phyloP scores from a whole-genome alignment of 1,140 invertebrate genomes.

The Temnothorax nylanderi region DNA sequence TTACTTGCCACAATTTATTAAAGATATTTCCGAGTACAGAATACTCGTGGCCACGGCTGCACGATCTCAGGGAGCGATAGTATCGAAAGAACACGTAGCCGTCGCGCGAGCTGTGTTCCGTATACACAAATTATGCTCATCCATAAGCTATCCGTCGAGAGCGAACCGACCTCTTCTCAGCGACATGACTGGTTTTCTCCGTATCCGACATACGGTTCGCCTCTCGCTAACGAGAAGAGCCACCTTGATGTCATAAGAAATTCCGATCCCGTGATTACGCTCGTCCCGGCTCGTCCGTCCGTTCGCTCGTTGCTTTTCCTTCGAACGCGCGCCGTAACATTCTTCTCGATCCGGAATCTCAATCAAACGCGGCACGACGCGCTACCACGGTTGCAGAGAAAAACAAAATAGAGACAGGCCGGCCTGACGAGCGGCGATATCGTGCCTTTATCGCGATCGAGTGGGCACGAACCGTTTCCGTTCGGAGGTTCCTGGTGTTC shows the following conservation, averaged over 20 bases:
- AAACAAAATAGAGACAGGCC: conserved; percentile 47
- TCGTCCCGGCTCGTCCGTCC: conserved; percentile 10
- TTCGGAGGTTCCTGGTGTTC: conserved; percentile 37
- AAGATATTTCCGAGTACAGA: not conserved
- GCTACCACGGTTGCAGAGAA: conserved; percentile 33
- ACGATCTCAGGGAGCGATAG: conserved; percentile 20
- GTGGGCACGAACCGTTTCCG: conserved; percentile 51
- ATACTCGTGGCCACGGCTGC: not conserved
- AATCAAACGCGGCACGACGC: conserved; percentile 58
- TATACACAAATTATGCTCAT: conserved; percentile 46
- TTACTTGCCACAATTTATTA: conserved; percentile 4
- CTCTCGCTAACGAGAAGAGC: conserved; percentile 52
- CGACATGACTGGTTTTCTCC: conserved; percentile 25
- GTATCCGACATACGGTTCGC: conserved; percentile 24
- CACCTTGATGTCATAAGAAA: conserved; percentile 48
- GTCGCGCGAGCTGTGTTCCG: not conserved
- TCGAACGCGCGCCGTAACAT: conserved; percentile 34
- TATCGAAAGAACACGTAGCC: conserved; percentile 12
- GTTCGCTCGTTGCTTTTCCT: conserved; percentile 41
- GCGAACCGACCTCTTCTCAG: not conserved
- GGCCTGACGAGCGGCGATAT: conserved; percentile 8
- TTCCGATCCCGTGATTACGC: conserved; percentile 65
- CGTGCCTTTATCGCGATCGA: conserved; percentile 64
- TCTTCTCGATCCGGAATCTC: conserved; percentile 66
- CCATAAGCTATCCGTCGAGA: conserved; percentile 48